Evolutionary conservation across 2,113 vertebrate genomes (phyloP).

Genomic region (Pantherophis guttatus): DNA sequence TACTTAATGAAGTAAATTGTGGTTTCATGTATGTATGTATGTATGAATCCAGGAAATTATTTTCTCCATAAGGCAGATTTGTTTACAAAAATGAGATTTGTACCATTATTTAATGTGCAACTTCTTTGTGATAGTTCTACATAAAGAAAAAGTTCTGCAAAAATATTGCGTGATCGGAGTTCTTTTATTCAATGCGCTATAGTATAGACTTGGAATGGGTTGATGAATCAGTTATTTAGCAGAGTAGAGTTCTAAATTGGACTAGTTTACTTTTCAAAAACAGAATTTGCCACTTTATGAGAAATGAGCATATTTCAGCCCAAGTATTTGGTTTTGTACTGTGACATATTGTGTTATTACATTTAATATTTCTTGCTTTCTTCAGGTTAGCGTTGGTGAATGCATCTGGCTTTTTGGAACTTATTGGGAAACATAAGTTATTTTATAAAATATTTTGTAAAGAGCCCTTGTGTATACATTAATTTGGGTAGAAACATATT

Average conservation of each 20-base stretch:
- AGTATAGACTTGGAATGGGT: background rate
- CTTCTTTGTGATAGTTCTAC: background rate
- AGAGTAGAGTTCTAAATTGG: background rate
- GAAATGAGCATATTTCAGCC: background rate
- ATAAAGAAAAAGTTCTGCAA: background rate
- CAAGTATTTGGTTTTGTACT: background rate
- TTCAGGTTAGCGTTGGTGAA: background rate
- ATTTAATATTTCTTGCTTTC: background rate
- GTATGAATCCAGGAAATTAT: background rate
- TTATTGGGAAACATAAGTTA: background rate
- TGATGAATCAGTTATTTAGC: background rate
- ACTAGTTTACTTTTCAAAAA: background rate
- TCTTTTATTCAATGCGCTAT: background rate
- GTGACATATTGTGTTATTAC: background rate
- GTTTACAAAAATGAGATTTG: background rate
- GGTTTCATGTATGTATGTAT: background rate
- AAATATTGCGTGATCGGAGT: background rate
- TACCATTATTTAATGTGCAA: background rate
- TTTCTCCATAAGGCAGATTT: background rate
- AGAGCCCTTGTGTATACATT: background rate
- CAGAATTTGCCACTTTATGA: background rate
- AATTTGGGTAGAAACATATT: background rate
- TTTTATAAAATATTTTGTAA: background rate
- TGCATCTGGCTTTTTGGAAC: background rate
- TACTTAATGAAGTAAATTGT: background rate